These are phyloP conservation scores for Thryonomys swinderianus DNA, from an alignment of 2,113 vertebrate genomes.

Conservation along the genomic window DNA sequence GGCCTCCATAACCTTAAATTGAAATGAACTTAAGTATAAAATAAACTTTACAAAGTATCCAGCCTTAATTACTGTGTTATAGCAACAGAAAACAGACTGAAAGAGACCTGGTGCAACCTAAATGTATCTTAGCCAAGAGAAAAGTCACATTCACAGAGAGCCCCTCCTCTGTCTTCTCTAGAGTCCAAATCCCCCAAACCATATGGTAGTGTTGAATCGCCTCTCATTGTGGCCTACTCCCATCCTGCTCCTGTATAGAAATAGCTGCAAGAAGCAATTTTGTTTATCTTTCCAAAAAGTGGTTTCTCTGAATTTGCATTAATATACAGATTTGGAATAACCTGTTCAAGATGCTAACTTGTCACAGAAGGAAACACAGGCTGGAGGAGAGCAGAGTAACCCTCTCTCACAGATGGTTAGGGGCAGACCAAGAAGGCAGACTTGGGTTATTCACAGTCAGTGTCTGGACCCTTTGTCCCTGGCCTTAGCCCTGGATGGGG, in stretches of 20 bases:
- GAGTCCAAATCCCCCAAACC: background rate
- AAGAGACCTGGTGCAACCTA: background rate
- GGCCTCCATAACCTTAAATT: background rate
- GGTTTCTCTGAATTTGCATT: background rate
- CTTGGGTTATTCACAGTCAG: accelerated
- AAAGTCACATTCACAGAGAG: background rate
- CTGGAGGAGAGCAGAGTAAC: background rate
- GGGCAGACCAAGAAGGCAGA: background rate
- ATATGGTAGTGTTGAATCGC: too few species aligned
- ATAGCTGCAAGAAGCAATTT: background rate
- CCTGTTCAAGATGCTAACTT: accelerated
- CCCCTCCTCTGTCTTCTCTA: accelerated
- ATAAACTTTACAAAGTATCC: background rate
- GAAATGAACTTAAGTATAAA: background rate
- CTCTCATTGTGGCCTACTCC: background rate
- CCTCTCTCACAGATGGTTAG: background rate
- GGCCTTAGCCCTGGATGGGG: background rate
- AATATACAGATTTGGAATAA: background rate
- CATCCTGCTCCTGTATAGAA: background rate
- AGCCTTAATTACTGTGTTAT: background rate
- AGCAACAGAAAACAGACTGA: background rate
- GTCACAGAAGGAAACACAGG: background rate
- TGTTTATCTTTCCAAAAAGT: background rate
- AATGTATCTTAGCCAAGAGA: background rate
- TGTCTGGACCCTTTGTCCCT: background rate